phyloP scores from a whole-genome alignment of 2,797 vertebrate species.

The Mareca strepera region DNA sequence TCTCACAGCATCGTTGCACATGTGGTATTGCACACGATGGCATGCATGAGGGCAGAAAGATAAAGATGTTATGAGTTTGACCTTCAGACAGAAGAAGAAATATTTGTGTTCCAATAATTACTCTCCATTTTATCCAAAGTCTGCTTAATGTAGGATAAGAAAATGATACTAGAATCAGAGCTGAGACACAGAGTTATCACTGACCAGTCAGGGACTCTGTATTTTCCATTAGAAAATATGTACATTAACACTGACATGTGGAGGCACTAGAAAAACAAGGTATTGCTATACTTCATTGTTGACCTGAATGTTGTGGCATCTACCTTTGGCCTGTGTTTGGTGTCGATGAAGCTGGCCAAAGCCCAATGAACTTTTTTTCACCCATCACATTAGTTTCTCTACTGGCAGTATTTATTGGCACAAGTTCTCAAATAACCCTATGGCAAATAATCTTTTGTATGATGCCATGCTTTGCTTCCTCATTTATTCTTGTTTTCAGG shows the following conservation, averaged over 20 bases:
- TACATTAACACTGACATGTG: not conserved
- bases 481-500: not conserved
- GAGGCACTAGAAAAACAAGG: not conserved
- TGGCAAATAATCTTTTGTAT: not conserved
- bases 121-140: not conserved
- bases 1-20: not conserved
- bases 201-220: not conserved
- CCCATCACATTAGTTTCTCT: not conserved
- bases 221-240: not conserved
- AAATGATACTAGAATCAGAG: not conserved
- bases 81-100: not conserved
- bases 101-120: not conserved
- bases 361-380: not conserved
- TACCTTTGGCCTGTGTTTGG: not conserved
- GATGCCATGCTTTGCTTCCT: not conserved
- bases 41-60: not conserved
- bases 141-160: not conserved
- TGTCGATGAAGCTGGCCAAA: not conserved
- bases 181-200: not conserved
- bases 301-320: not conserved
- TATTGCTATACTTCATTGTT: not conserved
- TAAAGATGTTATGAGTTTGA: rapidly evolving
- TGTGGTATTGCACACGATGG: not conserved
- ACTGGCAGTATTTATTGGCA: conserved; percentile 16
- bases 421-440: not conserved